Conservation (phyloP, 2,888 invertebrate genomes). For the Caenorhabditis uteleia region DNA sequence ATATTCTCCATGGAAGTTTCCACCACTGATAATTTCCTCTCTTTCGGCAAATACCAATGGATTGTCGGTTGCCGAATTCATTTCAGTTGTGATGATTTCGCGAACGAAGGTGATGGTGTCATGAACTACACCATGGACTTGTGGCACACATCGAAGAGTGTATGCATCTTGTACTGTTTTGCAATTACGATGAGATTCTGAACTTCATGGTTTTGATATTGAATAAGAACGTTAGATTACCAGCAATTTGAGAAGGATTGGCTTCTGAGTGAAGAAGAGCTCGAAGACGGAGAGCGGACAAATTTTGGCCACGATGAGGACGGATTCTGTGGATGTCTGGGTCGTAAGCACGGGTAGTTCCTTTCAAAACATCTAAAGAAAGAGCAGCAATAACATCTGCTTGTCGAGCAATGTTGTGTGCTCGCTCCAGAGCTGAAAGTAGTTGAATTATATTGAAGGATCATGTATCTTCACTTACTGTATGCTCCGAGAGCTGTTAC, state of each 20-base stretch:
- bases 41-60: slow-evolving; percentile 75
- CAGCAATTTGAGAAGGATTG: slow-evolving; percentile 77
- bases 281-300: slow-evolving; percentile 75
- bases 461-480: slow-evolving; percentile 68
- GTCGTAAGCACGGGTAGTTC: slow-evolving; percentile 77
- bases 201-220: slow-evolving; percentile 8
- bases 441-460: neutral
- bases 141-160: slow-evolving; percentile 77
- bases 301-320: slow-evolving; percentile 76
- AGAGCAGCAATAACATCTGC: slow-evolving; percentile 78
- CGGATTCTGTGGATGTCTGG: slow-evolving; percentile 76
- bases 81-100: slow-evolving; percentile 75
- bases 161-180: slow-evolving; percentile 78
- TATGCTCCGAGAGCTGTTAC: slow-evolving; percentile 77
- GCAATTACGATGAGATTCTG: slow-evolving; percentile 77
- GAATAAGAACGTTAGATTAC: slow-evolving; percentile 66
- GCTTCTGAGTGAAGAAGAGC: slow-evolving; percentile 76
- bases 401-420: slow-evolving; percentile 75
- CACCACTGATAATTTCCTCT: slow-evolving; percentile 77
- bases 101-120: slow-evolving; percentile 77
- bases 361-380: slow-evolving; percentile 77
- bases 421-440: slow-evolving; percentile 74
- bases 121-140: slow-evolving; percentile 77
- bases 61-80: slow-evolving; percentile 79
- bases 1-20: slow-evolving; percentile 80